phyloP scores from a whole-genome alignment of 2,797 vertebrate genomes.

The Alca torda region DNA sequence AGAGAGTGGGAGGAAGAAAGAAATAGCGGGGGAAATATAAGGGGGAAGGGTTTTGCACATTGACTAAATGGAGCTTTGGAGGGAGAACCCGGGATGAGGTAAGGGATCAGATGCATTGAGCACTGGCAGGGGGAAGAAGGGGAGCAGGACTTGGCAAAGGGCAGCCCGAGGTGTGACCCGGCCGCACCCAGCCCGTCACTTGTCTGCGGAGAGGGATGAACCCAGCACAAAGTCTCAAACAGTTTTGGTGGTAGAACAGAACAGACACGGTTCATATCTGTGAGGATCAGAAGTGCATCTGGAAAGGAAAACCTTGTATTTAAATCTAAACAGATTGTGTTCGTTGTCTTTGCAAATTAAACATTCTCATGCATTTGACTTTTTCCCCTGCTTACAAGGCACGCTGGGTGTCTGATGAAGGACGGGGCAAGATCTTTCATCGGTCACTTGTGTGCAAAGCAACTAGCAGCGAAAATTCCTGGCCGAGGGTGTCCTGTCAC shows the following conservation, averaged over 20 bases:
- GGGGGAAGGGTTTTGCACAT: not conserved
- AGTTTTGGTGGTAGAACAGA: not conserved
- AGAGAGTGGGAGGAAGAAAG: not conserved
- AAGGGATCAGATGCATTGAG: not conserved
- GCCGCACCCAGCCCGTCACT: not conserved
- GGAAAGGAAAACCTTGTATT: not conserved
- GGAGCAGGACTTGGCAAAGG: not conserved
- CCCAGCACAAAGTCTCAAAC: not conserved
- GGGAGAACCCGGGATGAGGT: not conserved
- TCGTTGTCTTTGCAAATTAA: slow-evolving; percentile 7
- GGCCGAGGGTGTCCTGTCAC: not conserved
- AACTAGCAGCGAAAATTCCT: not conserved
- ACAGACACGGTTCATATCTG: not conserved
- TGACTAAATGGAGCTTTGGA: not conserved
- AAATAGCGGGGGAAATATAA: not conserved
- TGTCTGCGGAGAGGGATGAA: not conserved
- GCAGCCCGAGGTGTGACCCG: not conserved
- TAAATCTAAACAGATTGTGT: not conserved
- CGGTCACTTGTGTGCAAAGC: rapidly evolving
- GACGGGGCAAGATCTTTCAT: not conserved
- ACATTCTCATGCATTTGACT: not conserved
- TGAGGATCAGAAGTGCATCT: not conserved
- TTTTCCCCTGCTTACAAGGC: not conserved
- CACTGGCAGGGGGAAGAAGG: not conserved
- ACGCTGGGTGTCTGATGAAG: not conserved